Percentiles rank a stretch among this genome's conserved stretches.
phyloP scores from a whole-genome alignment of 2,888 invertebrate genomes.

The Ischnura elegans region DNA sequence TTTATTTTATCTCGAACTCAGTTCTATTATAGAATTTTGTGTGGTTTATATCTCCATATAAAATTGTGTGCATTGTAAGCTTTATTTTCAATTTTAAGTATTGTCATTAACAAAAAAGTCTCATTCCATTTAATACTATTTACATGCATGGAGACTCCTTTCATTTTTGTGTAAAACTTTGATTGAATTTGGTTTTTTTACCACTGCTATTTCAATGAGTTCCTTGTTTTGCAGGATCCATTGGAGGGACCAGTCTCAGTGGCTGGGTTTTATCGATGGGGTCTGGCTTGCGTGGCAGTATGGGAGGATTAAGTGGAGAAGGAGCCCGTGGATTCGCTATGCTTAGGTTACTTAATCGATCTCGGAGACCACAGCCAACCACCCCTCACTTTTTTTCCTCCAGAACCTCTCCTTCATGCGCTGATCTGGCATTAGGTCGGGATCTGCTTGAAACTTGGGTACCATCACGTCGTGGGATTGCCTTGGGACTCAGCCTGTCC shows the following conservation, averaged over 20 bases:
- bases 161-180: not conserved
- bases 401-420: constrained; percentile 36
- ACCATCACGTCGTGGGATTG: constrained; percentile 15
- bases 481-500: constrained; percentile 44
- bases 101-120: too few species aligned
- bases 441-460: constrained; percentile 54
- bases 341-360: constrained; percentile 39
- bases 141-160: constrained; percentile 52
- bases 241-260: constrained; percentile 50
- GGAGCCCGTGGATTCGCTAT: constrained; percentile 52
- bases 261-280: constrained; percentile 64
- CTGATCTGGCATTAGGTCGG: constrained; percentile 45
- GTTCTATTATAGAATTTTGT: too few species aligned
- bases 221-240: not conserved
- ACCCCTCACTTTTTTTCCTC: constrained; percentile 38
- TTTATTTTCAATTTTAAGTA: too few species aligned
- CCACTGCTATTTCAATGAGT: not conserved
- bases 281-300: constrained; percentile 37
- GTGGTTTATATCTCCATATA: too few species aligned
- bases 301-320: constrained; percentile 44
- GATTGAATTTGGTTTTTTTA: too few species aligned
- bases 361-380: constrained; percentile 37
- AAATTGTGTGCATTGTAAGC: too few species aligned
- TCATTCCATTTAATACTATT: too few species aligned
- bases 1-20: too few species aligned